phyloP scores from a whole-genome alignment of 2,113 vertebrate species.

The Prionailurus viverrinus region DNA sequence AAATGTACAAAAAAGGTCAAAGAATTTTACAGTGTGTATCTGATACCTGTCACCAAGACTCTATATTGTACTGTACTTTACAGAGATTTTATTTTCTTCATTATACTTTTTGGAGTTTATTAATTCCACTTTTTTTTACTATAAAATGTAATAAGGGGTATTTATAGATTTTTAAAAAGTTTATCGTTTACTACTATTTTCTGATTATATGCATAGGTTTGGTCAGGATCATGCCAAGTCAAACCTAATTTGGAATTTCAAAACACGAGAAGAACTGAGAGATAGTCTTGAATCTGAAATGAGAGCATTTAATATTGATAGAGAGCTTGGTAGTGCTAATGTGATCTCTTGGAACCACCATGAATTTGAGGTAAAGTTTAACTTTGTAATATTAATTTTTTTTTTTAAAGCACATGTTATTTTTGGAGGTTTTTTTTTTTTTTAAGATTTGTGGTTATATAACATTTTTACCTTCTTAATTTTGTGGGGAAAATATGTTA shows the following conservation, averaged over 20 bases:
- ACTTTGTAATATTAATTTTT: conserved; percentile 6
- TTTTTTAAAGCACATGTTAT: neutral
- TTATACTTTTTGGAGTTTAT: neutral
- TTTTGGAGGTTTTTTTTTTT: conserved; percentile 4
- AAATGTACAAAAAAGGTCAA: neutral
- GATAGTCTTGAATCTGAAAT: conserved; percentile 98
- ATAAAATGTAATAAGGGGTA: neutral
- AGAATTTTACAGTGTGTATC: conserved; percentile 2
- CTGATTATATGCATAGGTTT: conserved; percentile 89
- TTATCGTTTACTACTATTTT: conserved; percentile 55
- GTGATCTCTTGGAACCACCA: conserved; percentile 99
- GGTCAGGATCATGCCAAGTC: conserved; percentile 96
- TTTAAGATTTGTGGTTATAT: neutral
- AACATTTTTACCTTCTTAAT: neutral
- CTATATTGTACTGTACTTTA: conserved; percentile 28
- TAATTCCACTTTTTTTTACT: neutral
- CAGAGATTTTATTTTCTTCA: conserved; percentile 33
- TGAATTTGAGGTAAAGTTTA: conserved; percentile 95
- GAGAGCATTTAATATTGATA: conserved; percentile 96
- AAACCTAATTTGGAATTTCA: conserved; percentile 99
- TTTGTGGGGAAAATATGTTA: neutral
- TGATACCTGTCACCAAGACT: neutral
- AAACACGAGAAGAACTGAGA: conserved; percentile 97
- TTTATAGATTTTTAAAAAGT: neutral
- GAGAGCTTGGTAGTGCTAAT: conserved; percentile 95